Conservation (phyloP, 2,888 invertebrate species). For the Diarsia mendica region DNA sequence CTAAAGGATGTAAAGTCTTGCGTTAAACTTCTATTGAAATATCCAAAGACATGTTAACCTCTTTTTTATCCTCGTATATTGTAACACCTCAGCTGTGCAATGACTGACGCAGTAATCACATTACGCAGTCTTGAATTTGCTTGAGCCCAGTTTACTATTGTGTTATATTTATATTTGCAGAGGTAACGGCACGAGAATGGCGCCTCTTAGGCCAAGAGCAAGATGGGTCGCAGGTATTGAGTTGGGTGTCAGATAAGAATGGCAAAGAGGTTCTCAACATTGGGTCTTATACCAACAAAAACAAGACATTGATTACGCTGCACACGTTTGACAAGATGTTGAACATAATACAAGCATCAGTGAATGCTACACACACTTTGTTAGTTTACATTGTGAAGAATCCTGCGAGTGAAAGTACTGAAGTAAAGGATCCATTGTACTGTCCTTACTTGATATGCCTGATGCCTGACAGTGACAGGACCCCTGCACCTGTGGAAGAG, state of each 20-base stretch:
- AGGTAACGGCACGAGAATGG: conserved; percentile 93
- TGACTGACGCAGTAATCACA: conserved; percentile 24
- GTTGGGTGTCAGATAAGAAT: conserved; percentile 90
- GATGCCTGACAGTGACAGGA: conserved; percentile 81
- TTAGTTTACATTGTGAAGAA: conserved; percentile 93
- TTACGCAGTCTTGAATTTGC: conserved; percentile 4
- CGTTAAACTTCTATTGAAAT: conserved; percentile 8
- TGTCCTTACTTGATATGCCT: conserved; percentile 92
- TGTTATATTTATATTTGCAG: conserved; percentile 78
- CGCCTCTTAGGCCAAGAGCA: conserved; percentile 95
- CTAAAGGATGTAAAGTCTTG: not conserved
- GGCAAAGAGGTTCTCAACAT: conserved; percentile 84
- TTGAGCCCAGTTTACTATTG: conserved; percentile 12
- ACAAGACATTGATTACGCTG: conserved; percentile 90
- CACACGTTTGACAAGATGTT: conserved; percentile 91
- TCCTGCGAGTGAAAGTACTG: conserved; percentile 75
- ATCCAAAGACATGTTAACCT: not conserved
- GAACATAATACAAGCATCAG: conserved; percentile 95
- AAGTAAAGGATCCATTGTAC: conserved; percentile 87
- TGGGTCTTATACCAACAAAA: conserved; percentile 91
- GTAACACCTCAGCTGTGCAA: not conserved
- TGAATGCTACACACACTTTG: conserved; percentile 92
- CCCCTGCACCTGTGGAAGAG: conserved; percentile 84
- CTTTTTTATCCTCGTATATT: not conserved
- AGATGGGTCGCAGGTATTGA: conserved; percentile 93